Percentiles rank a stretch among this genome's conserved stretches.
These are phyloP conservation scores for Montipora capricornis DNA, from an alignment of 64 coral and sea anemone genomes.

Conservation along the genomic window DNA sequence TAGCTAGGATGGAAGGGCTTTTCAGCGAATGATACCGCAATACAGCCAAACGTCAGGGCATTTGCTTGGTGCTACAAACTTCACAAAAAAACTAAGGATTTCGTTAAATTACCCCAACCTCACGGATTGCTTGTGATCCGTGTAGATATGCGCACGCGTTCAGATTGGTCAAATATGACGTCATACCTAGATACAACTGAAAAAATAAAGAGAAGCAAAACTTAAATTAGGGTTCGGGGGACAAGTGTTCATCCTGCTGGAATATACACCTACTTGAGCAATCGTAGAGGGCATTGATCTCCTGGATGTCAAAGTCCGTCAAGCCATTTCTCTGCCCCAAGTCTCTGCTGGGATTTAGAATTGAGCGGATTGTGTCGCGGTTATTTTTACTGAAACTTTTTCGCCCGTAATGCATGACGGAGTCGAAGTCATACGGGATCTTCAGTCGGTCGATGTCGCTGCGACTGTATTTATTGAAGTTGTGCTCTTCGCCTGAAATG, in stretches of 20 bases:
- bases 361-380: constrained; percentile 77
- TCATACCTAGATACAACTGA: too few relatives aligned
- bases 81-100: too few relatives aligned
- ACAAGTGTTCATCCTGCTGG: background rate
- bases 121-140: too few relatives aligned
- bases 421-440: constrained; percentile 93
- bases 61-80: too few relatives aligned
- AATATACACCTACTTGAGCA: constrained; percentile 68
- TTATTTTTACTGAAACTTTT: constrained; percentile 88
- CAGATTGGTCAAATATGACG: too few relatives aligned
- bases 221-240: too few relatives aligned
- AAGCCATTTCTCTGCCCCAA: constrained; percentile 88
- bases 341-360: constrained; percentile 21
- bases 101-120: too few relatives aligned
- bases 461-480: constrained; percentile 91
- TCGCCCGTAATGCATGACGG: constrained; percentile 93
- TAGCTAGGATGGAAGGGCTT: too few relatives aligned
- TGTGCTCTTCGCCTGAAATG: constrained; percentile 75
- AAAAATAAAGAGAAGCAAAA: too few relatives aligned
- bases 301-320: constrained; percentile 80
- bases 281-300: constrained; percentile 88
- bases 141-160: too few relatives aligned
- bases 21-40: too few relatives aligned
- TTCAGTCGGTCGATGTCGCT: constrained; percentile 74
- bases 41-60: too few relatives aligned